Conservation (phyloP, 2,113 vertebrate genomes). For the Rhynchomys soricoides region DNA sequence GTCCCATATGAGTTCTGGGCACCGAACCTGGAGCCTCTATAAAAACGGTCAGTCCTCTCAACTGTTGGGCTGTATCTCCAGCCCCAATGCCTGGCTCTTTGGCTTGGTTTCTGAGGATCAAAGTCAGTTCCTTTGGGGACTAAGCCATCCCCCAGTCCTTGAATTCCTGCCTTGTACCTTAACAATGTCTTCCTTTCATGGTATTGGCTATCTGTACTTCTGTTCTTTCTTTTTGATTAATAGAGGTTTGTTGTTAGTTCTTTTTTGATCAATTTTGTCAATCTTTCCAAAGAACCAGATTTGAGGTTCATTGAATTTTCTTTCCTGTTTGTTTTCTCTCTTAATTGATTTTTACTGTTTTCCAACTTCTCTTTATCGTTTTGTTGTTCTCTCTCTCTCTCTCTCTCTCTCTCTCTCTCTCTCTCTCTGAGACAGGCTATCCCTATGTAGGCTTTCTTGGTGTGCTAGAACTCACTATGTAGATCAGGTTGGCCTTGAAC, state of each 20-base stretch:
- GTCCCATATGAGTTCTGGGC: background rate
- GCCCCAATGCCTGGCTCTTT: background rate
- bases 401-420: background rate
- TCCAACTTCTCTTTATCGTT: background rate
- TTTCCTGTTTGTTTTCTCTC: conserved; percentile 20
- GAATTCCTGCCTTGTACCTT: background rate
- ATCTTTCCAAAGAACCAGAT: conserved; percentile 32
- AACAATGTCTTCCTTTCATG: background rate
- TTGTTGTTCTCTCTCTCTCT: background rate
- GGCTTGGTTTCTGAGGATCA: background rate
- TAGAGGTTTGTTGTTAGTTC: background rate
- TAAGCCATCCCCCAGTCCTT: background rate
- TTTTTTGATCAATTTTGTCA: background rate
- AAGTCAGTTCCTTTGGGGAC: background rate
- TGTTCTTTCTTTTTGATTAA: background rate
- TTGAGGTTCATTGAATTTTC: conserved; percentile 10
- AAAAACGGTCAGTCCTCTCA: background rate
- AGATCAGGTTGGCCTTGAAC: background rate
- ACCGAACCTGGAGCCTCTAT: background rate
- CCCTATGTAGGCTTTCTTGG: background rate
- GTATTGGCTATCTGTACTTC: background rate
- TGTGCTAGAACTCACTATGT: background rate
- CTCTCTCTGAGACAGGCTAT: background rate
- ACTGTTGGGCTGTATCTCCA: background rate
- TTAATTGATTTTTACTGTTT: conserved; percentile 21